Evolutionary conservation across 2,113 vertebrate species (phyloP), one percentile per base, ranked within the genome.

Genomic region (Dasyprocta punctata): DNA sequence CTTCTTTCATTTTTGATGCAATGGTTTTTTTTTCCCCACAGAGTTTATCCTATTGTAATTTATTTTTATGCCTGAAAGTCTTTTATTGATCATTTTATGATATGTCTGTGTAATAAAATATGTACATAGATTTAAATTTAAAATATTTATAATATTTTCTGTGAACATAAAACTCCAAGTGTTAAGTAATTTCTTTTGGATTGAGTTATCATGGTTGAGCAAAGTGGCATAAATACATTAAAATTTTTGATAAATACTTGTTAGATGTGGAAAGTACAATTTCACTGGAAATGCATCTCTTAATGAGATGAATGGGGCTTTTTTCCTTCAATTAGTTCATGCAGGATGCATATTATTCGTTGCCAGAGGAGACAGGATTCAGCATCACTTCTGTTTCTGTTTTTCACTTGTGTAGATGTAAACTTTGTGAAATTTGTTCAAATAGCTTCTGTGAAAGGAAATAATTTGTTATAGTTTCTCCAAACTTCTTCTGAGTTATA

Each of bases 221-320:
- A 96, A 96, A 96, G 95, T 65, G 96, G 78, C 86, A 84, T 94
- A 97, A 97, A 92, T 92, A 83, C 58, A 92, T 97, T 97, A 83
- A 41, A 73, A 60, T 49, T 97, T 96, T 97, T 97, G 94, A 97
- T 96, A 96, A 97, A 96, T 96, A 92, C 88, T 82, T 94, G 82
- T 77, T 96, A 95, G 93, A 94, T 28, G 28, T 95, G 96, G 75
- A 81, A 97, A 67, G 85, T 92, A 88, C 52, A 96, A 63, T 90
- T 96, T 91, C n/a, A 77, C 77, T 95, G 89, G n/a, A 90, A 96
- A 90, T 67, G n/a, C 22, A 67, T 95, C 56, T 85, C 92, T 95
- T 95, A 92, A 96, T 92, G 78, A 97, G 96, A 96, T 86, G 49
- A 81, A 94, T 94, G 60, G 58, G 54, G 8, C 65, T 67, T 89